phyloP scores from a whole-genome alignment of 2,888 invertebrate genomes.

The Orthosia gothica region DNA sequence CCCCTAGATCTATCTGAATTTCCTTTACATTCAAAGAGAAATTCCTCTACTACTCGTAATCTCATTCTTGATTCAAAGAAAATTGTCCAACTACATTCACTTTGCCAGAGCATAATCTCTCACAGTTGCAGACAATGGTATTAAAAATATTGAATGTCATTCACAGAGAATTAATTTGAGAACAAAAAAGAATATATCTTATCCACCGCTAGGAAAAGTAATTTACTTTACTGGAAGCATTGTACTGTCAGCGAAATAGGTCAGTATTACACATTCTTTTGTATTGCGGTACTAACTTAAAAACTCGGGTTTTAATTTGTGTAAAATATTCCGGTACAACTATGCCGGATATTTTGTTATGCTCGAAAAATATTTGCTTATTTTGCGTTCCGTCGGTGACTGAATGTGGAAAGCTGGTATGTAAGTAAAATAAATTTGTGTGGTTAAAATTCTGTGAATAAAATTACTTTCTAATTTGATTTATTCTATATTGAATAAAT shows the following conservation, averaged over 20 bases:
- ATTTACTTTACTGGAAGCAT: constrained; percentile 80
- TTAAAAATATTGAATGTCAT: constrained; percentile 63
- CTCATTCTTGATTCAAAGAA: constrained; percentile 3
- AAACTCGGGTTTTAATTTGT: constrained; percentile 72
- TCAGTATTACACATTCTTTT: constrained; percentile 73
- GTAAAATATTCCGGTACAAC: constrained; percentile 62
- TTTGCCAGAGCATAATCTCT: constrained; percentile 24
- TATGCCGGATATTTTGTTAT: constrained; percentile 36
- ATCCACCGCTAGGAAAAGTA: constrained; percentile 71
- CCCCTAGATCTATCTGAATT: not conserved
- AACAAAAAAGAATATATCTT: constrained; percentile 59
- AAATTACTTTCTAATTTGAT: not conserved
- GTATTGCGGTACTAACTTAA: constrained; percentile 63
- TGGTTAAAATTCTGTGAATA: not conserved
- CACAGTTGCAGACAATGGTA: constrained; percentile 39
- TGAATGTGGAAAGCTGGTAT: constrained; percentile 1
- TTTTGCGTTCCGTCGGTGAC: constrained; percentile 27
- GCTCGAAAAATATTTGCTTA: constrained; percentile 26
- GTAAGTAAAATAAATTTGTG: constrained; percentile 14
- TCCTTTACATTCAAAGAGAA: not conserved
- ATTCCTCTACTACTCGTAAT: constrained; percentile 7
- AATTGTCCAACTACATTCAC: not conserved
- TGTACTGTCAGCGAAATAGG: constrained; percentile 78
- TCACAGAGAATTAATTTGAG: constrained; percentile 44
- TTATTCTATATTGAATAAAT: not conserved